Base-by-base conservation (phyloP, 1,140 invertebrate genomes). In the Hormaphis cornu region DNA sequence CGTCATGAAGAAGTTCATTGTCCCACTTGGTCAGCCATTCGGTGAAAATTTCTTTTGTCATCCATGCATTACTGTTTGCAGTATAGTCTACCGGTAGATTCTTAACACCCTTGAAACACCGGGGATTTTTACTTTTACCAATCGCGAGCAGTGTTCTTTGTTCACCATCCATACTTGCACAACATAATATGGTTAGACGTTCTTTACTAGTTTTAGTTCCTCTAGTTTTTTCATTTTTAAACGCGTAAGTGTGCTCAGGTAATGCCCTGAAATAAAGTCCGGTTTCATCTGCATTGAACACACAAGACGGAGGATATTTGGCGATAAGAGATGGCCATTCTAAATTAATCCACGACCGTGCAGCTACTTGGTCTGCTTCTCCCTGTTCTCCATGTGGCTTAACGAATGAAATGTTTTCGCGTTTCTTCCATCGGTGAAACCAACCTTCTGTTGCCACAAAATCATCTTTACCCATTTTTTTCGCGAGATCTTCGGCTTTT, bases 81-180 rank as follows among this genome's bases (percentile, higher is more conserved):
- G 26, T 24, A 30, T 69, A 70, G n/a, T 71, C 50, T 6, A 69
- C 50, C 12, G 58, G 46, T 20, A 69, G 28, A 40, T 16, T 35
- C 44, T 71, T 72, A 4, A 59, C 42, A n/a, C 40, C 40, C 35
- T 61, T 72, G 26, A 69, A 72, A 44, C 63, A 72, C 10, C 53
- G 37, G 44, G 71, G 71, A 10, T 37, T 20, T 24, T 72, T 44
- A 35, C 24, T 48, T 20, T 72, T 72, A n/a, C 71, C 66, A 9
- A 72, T 70, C 5, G 52, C 53, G 10, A 72, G 18, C 48, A 59
- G 40, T 72, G 54, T 93, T 75, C 84, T 86, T 72, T 85, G 83
- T 22, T 78, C 78, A 18, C 71, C 72, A 35, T 78, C 75, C 42
- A 71, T 75, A 9, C 77, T 77, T 9, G 37, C 58, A 71, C 71